Percentiles rank a stretch among this genome's conserved stretches.
These are phyloP conservation scores for Paramormyrops kingsleyae DNA, from an alignment of 2,113 vertebrate species.

Conservation along the genomic window DNA sequence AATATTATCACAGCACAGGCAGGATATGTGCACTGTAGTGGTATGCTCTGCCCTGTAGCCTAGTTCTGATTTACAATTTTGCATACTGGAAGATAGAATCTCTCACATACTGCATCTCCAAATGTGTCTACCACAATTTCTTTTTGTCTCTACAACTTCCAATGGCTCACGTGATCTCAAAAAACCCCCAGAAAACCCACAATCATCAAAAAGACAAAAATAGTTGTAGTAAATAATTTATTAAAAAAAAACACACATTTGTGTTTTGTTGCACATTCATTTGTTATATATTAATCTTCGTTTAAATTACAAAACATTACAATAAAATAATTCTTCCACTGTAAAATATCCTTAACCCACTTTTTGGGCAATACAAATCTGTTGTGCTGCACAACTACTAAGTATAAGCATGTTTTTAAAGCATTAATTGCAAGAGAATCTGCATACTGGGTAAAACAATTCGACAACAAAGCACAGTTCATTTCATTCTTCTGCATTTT, in stretches of 20 bases:
- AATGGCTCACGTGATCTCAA: background rate
- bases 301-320: slow-evolving; percentile 21
- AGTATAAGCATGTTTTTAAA: slow-evolving; percentile 1
- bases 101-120: background rate
- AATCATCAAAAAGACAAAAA: slow-evolving; percentile 30
- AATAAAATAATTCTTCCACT: slow-evolving; percentile 8
- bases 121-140: background rate
- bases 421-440: slow-evolving; percentile 12
- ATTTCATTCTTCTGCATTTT: slow-evolving; percentile 16
- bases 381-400: slow-evolving; percentile 6
- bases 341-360: slow-evolving; percentile 10
- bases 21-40: background rate
- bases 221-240: slow-evolving; percentile 40
- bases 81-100: background rate
- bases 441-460: background rate
- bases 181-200: background rate
- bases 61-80: background rate
- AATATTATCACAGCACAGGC: background rate
- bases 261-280: slow-evolving; percentile 12
- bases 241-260: slow-evolving; percentile 17
- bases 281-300: slow-evolving; percentile 28
- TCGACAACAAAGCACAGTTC: background rate
- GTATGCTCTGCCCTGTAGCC: background rate
- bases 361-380: slow-evolving; percentile 14
- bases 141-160: background rate